Percentiles rank a stretch among this genome's conserved stretches.
phyloP scores from a whole-genome alignment of 2,113 vertebrate species.

The Centropus bengalensis region DNA sequence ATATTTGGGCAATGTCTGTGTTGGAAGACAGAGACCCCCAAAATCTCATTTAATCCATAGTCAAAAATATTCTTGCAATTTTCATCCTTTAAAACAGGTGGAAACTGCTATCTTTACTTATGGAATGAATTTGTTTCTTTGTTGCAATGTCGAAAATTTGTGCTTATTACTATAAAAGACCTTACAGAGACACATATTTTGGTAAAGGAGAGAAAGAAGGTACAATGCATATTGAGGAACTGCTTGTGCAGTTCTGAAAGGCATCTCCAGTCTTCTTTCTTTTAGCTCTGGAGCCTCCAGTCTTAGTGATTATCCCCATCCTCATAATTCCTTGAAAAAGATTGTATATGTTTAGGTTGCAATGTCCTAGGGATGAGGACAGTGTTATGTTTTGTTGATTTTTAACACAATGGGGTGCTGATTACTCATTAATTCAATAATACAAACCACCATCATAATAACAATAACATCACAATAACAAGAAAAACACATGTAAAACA shows the following conservation, averaged over 20 bases:
- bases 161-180: background rate
- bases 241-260: background rate
- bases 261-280: background rate
- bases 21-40: background rate
- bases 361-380: background rate
- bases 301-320: background rate
- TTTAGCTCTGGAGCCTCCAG: background rate
- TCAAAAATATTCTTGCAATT: background rate
- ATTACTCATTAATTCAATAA: constrained; percentile 10
- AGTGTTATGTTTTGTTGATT: background rate
- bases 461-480: constrained; percentile 11
- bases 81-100: no score
- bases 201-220: background rate
- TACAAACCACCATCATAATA: background rate
- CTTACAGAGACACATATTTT: background rate
- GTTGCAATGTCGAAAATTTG: background rate
- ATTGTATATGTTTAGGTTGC: background rate
- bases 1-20: background rate
- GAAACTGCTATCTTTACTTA: background rate
- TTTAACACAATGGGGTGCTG: background rate
- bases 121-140: background rate
- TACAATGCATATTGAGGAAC: background rate
- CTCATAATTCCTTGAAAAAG: background rate
- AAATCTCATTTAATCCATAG: background rate
- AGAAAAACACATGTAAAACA: constrained; percentile 15